Conservation (phyloP, 2,888 invertebrate genomes). For the Ennomos quercinarius region DNA sequence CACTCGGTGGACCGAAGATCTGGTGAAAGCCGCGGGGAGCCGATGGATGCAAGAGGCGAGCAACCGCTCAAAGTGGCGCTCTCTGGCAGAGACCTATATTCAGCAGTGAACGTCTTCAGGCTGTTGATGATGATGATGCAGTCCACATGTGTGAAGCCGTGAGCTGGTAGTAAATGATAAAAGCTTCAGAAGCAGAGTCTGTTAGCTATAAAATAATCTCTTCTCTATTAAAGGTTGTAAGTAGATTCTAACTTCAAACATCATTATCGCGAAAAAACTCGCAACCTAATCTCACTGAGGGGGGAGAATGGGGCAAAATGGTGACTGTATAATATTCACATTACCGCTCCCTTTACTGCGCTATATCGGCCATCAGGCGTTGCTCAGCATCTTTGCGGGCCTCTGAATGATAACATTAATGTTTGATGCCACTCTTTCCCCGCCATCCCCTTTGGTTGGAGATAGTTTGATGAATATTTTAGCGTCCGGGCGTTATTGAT, state of each 20-base stretch:
- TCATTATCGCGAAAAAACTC: constrained; percentile 35
- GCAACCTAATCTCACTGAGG: constrained; percentile 39
- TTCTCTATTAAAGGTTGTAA: too few species aligned
- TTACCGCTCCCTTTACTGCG: constrained; percentile 70
- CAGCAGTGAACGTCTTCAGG: too few species aligned
- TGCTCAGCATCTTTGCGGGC: constrained; percentile 77
- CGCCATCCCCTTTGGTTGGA: constrained; percentile 45
- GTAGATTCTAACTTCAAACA: constrained; percentile 17
- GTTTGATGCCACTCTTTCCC: constrained; percentile 68
- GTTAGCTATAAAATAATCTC: too few species aligned
- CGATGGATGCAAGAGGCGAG: too few species aligned
- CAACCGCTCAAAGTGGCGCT: too few species aligned
- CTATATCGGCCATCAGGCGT: constrained; percentile 76
- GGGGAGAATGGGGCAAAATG: constrained; percentile 47
- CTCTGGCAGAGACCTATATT: too few species aligned
- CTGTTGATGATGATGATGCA: too few species aligned
- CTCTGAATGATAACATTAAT: constrained; percentile 79
- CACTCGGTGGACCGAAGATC: too few species aligned
- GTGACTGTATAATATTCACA: constrained; percentile 80
- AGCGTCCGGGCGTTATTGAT: constrained; percentile 62
- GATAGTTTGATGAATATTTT: constrained; percentile 69
- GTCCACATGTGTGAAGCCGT: too few species aligned
- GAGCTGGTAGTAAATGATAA: too few species aligned
- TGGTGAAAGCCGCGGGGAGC: too few species aligned
- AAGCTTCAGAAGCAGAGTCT: too few species aligned